Percentiles rank a stretch among this genome's conserved stretches.
phyloP scores from a whole-genome alignment of 2,797 vertebrate species.

The Poecilia gillii region DNA sequence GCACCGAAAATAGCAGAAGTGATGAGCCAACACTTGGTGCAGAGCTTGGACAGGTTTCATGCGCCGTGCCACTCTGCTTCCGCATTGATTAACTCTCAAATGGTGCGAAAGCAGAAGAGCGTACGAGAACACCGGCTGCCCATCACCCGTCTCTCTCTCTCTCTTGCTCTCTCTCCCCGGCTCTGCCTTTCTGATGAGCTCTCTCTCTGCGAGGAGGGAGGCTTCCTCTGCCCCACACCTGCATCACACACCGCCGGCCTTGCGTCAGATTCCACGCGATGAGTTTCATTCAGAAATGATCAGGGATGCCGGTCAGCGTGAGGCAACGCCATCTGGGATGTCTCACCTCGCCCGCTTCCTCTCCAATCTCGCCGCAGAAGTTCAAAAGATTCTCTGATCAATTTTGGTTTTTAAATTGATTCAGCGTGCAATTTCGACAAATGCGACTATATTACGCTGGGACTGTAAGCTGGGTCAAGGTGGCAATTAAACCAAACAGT shows the following conservation, averaged over 20 bases:
- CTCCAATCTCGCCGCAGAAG: slow-evolving; percentile 30
- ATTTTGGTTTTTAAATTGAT: background rate
- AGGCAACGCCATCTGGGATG: slow-evolving; percentile 36
- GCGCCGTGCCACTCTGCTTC: slow-evolving; percentile 38
- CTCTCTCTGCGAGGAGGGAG: slow-evolving; percentile 20
- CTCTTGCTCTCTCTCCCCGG: slow-evolving; percentile 12
- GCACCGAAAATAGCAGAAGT: slow-evolving; percentile 50
- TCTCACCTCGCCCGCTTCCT: slow-evolving; percentile 24
- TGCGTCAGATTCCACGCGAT: slow-evolving; percentile 46
- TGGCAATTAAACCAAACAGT: background rate
- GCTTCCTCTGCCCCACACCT: slow-evolving; percentile 32
- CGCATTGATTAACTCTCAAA: slow-evolving; percentile 62
- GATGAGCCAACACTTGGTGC: slow-evolving; percentile 56
- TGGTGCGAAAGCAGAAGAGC: slow-evolving; percentile 40
- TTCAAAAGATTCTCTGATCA: background rate
- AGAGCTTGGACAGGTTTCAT: slow-evolving; percentile 47
- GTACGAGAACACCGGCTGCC: slow-evolving; percentile 31
- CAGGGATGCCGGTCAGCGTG: slow-evolving; percentile 33
- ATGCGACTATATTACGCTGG: background rate
- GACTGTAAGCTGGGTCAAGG: background rate
- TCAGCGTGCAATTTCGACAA: background rate
- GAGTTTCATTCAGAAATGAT: slow-evolving; percentile 30
- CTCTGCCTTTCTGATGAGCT: slow-evolving; percentile 17
- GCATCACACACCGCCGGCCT: slow-evolving; percentile 14
- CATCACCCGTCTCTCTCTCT: slow-evolving; percentile 24